phyloP scores from a whole-genome alignment of 2,113 vertebrate species.

The Copsychus sechellarum region DNA sequence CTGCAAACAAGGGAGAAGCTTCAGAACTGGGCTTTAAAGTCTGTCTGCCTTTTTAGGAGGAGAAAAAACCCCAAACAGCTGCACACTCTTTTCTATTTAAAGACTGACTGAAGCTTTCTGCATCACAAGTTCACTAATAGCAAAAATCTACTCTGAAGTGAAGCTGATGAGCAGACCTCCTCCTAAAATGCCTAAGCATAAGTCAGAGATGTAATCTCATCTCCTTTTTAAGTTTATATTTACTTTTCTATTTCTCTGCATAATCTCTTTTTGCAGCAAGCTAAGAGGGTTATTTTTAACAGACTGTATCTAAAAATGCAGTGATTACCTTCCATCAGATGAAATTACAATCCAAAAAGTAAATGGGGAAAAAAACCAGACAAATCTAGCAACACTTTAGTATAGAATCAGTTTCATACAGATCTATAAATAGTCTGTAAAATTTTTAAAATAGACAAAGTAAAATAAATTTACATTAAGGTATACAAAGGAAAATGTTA shows the following conservation, averaged over 20 bases:
- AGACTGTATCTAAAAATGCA: neutral
- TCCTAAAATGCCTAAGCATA: neutral
- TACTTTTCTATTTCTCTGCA: neutral
- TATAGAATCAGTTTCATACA: neutral
- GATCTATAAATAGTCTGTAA: neutral
- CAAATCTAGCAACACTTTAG: neutral
- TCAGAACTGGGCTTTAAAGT: neutral
- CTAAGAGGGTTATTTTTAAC: neutral
- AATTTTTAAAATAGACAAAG: neutral
- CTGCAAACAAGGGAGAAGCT: neutral
- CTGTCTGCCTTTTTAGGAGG: neutral
- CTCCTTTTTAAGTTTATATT: neutral
- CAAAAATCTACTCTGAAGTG: neutral
- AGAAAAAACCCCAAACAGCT: neutral
- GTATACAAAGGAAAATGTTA: fast-evolving
- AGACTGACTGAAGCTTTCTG: neutral
- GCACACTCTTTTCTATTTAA: neutral
- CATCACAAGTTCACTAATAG: constrained; percentile 3
- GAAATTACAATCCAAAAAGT: neutral
- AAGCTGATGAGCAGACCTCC: constrained; percentile 3
- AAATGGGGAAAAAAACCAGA: neutral
- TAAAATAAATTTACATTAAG: neutral
- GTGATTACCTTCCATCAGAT: neutral
- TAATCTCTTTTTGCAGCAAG: neutral
- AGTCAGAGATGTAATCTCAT: neutral